These are phyloP conservation scores for Plagiodera versicolora DNA, from an alignment of 2,888 invertebrate genomes.

Conservation along the genomic window DNA sequence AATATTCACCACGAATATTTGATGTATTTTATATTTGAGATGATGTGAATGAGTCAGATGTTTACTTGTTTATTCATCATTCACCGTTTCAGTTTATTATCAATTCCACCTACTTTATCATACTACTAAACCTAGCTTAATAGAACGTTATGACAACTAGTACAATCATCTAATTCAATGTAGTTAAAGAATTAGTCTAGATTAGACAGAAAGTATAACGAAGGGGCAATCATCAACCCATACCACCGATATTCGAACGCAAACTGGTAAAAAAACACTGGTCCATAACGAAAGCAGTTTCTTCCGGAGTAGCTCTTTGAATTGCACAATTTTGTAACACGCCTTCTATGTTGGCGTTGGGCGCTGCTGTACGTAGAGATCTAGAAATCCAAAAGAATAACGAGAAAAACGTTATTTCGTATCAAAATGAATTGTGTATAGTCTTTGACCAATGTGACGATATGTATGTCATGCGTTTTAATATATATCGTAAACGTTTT, in stretches of 20 bases:
- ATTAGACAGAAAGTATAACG: not conserved
- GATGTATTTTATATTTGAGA: too few species aligned
- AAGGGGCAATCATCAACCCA: not conserved
- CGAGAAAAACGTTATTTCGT: too few species aligned
- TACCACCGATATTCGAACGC: not conserved
- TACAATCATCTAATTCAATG: not conserved
- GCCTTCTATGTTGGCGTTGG: not conserved
- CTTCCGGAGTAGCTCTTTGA: slow-evolving; percentile 22
- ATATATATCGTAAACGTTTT: too few species aligned
- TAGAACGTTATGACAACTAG: not conserved
- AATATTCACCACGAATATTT: too few species aligned
- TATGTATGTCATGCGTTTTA: too few species aligned
- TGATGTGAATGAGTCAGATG: not conserved
- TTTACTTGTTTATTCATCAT: not conserved
- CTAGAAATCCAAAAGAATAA: not conserved
- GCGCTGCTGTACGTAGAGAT: not conserved
- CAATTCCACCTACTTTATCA: not conserved
- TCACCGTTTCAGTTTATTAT: not conserved
- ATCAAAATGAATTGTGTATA: too few species aligned
- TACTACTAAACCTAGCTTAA: not conserved
- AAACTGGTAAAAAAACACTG: slow-evolving; percentile 21
- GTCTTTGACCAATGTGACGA: too few species aligned
- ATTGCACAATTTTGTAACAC: slow-evolving; percentile 25
- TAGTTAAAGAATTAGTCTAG: not conserved
- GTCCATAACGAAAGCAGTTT: slow-evolving; percentile 28